Evolutionary conservation across 2,797 vertebrate species (phyloP), one percentile per base, ranked within the genome.

Genomic region (Staurois parvus): DNA sequence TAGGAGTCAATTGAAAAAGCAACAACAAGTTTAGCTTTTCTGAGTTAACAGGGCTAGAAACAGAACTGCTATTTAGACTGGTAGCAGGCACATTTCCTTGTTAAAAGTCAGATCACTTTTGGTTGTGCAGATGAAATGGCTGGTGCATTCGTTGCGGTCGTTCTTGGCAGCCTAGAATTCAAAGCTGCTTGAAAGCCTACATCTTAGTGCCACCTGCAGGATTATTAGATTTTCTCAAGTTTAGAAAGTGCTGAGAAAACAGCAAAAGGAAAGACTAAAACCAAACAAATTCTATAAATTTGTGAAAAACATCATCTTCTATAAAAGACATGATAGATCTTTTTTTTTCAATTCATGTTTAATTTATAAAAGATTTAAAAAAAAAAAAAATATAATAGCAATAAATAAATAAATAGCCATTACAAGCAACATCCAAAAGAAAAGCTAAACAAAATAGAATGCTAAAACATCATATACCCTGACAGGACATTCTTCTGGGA

Each of bases 151-250:
- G 48, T 66, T 48, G 67, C 75, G 26, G 26, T 66, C 9, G 32
- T 12, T 4, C 48, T 48, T 52, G 79, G 52, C 66, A 34, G n/a
- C 29, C 24, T 34, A 30, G 48, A 7, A 76, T 29, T 70, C 80
- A 28, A 72, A 10, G 67, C 17, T 0, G 80, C 88, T 37, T 90
- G 91, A 95, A 95, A 94, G 85, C 90, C 95, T 91, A 94, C 91
- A 81, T 93, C 85, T 90, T 92, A 92, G 94, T 90, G 92, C 95
- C 95, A 95, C 91, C 95, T 95, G 88, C 93, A 95, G 95, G 93
- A 84, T 15, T n/a, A 77, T 7, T 9, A n/a, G n/a, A 56, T 45
- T 59, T 74, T 68, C 17, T 85, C 78, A 62, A 26, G 4, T 45
- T 59, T 45, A 40, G 21, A 74, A 74, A 21, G 19, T 64, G 1